Conservation (phyloP, 2,888 invertebrate genomes). For the Muschampia staudingeri region DNA sequence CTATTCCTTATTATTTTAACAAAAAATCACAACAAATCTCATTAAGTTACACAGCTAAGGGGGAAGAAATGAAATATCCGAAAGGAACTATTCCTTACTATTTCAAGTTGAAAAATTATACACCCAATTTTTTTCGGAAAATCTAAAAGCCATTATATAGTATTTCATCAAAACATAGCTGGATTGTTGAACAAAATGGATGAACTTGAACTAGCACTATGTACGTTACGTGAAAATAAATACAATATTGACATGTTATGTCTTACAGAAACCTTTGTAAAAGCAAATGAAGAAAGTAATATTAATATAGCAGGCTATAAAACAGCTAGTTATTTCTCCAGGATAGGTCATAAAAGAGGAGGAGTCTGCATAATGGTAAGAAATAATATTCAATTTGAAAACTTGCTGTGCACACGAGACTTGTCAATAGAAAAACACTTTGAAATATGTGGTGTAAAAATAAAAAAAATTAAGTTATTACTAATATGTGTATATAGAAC, state of each 20-base stretch:
- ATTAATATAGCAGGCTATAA: background rate
- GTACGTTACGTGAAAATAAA: background rate
- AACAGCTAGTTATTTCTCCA: background rate
- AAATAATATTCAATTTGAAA: background rate
- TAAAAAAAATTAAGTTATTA: background rate
- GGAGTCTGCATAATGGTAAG: background rate
- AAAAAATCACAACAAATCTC: background rate
- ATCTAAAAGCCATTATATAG: background rate
- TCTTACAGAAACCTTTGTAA: background rate
- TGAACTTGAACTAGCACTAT: background rate
- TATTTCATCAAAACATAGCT: background rate
- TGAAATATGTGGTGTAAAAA: slow-evolving; percentile 1
- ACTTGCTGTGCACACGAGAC: background rate
- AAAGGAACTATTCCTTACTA: background rate
- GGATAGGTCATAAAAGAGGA: background rate
- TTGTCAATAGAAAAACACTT: background rate
- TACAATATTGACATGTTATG: background rate
- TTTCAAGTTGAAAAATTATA: background rate
- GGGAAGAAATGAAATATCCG: background rate
- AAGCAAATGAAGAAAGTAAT: background rate
- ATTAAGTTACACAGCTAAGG: background rate
- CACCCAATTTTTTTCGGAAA: background rate
- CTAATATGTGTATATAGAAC: background rate
- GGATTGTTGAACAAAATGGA: background rate
- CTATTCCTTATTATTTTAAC: background rate